Evolutionary conservation across 2,113 vertebrate species (phyloP).

Genomic region (Crotophaga sulcirostris): DNA sequence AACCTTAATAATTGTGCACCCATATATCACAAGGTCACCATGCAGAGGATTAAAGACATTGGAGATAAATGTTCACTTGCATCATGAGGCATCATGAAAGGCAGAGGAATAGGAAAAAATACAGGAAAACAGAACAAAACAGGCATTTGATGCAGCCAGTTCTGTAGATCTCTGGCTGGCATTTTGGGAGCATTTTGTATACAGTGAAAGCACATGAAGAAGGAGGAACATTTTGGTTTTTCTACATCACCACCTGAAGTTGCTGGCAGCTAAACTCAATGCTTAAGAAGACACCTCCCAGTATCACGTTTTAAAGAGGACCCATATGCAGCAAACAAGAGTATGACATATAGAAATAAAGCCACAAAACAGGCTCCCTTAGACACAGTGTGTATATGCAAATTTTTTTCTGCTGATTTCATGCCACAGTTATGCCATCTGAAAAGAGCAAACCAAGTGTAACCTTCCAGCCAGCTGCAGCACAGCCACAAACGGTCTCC

Average conservation of each 20-base stretch:
- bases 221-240: neutral
- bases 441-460: neutral
- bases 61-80: neutral
- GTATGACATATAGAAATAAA: neutral
- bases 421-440: neutral
- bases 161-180: neutral
- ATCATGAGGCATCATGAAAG: neutral
- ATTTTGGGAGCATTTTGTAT: neutral
- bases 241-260: no score
- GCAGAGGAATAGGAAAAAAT: neutral
- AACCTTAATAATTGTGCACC: neutral
- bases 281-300: neutral
- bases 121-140: neutral
- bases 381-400: neutral
- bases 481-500: neutral
- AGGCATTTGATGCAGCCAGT: neutral
- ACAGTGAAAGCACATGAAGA: neutral
- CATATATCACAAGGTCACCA: neutral
- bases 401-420: neutral
- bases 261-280: neutral
- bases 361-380: neutral
- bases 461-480: neutral
- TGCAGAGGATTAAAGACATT: neutral
- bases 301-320: neutral
- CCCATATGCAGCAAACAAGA: neutral